Percentiles rank a stretch among this genome's conserved stretches.
phyloP scores from a whole-genome alignment of 64 coral and sea anemone genomes.

The Cladopsammia gracilis region DNA sequence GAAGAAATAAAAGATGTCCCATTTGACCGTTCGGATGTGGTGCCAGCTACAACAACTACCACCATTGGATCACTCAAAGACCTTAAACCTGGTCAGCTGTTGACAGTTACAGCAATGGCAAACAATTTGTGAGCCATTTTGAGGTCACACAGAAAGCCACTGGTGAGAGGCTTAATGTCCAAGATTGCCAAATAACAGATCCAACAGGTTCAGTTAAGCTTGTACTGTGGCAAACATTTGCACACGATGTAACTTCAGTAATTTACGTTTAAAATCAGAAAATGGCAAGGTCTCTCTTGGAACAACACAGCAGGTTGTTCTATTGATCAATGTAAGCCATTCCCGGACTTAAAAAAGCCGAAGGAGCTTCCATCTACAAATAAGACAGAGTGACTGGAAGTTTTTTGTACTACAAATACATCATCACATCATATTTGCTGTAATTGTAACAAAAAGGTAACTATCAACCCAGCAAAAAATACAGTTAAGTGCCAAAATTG shows the following conservation, averaged over 20 bases:
- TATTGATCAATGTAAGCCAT: slow-evolving; percentile 5
- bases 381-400: not conserved
- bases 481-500: slow-evolving; percentile 36
- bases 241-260: slow-evolving; percentile 26
- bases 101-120: slow-evolving; percentile 1
- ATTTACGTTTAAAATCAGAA: slow-evolving; percentile 19
- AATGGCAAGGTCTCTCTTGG: slow-evolving; percentile 15
- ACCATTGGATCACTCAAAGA: slow-evolving; percentile 18
- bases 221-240: slow-evolving; percentile 28
- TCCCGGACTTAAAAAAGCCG: slow-evolving; percentile 25
- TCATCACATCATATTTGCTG: not conserved
- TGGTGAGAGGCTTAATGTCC: not conserved
- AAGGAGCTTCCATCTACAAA: slow-evolving; percentile 5
- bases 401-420: not conserved
- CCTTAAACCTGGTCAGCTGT: slow-evolving; percentile 26
- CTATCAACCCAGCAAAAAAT: not conserved
- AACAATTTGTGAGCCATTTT: slow-evolving; percentile 3
- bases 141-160: slow-evolving; percentile 6
- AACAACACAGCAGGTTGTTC: slow-evolving; percentile 45
- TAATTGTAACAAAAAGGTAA: slow-evolving; percentile 33
- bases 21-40: not conserved
- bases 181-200: slow-evolving; percentile 38
- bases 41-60: not conserved
- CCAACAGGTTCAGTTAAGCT: slow-evolving; percentile 46
- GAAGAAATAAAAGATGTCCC: slow-evolving; percentile 5